Base-by-base conservation (phyloP, 2,113 vertebrate species). In the Vimba vimba region DNA sequence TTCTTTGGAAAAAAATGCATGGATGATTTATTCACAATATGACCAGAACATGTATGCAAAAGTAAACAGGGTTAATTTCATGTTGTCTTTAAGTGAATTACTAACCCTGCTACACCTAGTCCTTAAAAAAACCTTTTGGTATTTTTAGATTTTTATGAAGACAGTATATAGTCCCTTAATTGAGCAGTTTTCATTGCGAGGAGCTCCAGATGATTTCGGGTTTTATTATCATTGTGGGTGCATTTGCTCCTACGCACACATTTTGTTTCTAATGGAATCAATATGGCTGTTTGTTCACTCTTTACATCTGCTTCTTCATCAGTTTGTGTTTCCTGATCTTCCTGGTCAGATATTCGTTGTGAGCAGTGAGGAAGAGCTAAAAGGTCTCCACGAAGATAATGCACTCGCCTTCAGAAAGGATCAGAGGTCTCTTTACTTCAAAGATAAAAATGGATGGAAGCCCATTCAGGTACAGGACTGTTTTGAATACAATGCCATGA, bases 401-500 rank as follows among this genome's bases (percentile, higher is more conserved):
- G 97, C 97, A 1, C 94, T 99, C 6, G 98, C 97, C 82, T 98
- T 99, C 92, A 95, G 97, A 89, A 98, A 96, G 94, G 97, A 99
- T 90, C 96, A 97, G 91, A 92, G 94, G 88, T 95, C 97, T 66
- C 95, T 99, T 84, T 99, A 98, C 92, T 99, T 98, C 92, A 98
- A 97, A 94, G 97, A 99, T 89, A 93, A 92, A 43, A 92, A 95
- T 84, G 97, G 97, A 93, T 99, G 97, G 98, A 93, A 98, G 66
- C 98, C 98, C 78, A 94, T 99, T 92, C 97, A 99, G 96, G 98
- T 99, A 94, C 11, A 1, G 4, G 19, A 23, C 27, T 3, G 0
- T 52, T 79, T 77, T 39, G 4, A 55, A 69, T 68, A 69, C 25
- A 52, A 27, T 52, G 27, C 62, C 36, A 5, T 25, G n/a, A 66